phyloP scores from a whole-genome alignment of 92 coral and sea anemone genomes.

The Actinernus sp. region DNA sequence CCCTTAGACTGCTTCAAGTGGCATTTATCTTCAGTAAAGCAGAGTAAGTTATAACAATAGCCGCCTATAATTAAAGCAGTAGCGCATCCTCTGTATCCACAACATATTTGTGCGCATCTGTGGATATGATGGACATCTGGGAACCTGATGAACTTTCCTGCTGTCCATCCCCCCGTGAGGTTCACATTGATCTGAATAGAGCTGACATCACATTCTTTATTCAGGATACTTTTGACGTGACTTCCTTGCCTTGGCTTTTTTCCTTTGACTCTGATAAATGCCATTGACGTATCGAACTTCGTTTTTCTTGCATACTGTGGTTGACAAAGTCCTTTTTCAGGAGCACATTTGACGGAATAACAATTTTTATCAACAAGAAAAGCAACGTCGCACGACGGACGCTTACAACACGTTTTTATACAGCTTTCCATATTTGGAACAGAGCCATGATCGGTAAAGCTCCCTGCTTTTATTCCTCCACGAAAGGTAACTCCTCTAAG shows the following conservation, averaged over 20 bases:
- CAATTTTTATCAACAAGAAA: slow-evolving; percentile 74
- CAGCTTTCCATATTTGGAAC: slow-evolving; percentile 62
- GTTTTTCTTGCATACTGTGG: slow-evolving; percentile 43
- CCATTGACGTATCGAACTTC: slow-evolving; percentile 61
- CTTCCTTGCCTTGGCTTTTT: slow-evolving; percentile 1
- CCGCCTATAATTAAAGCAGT: slow-evolving; percentile 72
- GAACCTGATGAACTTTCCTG: slow-evolving; percentile 88
- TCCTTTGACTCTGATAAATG: slow-evolving; percentile 30
- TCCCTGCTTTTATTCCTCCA: slow-evolving; percentile 71
- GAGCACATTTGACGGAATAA: slow-evolving; percentile 70
- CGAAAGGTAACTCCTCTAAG: slow-evolving; percentile 27
- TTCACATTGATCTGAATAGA: slow-evolving; percentile 73
- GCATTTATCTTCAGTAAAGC: slow-evolving; percentile 77
- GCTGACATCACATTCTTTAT: slow-evolving; percentile 64
- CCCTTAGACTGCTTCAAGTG: slow-evolving; percentile 48
- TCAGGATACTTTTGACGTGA: slow-evolving; percentile 32
- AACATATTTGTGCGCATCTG: slow-evolving; percentile 78
- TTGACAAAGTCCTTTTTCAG: slow-evolving; percentile 51
- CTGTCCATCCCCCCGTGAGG: slow-evolving; percentile 85
- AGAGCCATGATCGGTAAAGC: slow-evolving; percentile 64
- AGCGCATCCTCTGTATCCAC: slow-evolving; percentile 75
- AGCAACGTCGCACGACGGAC: slow-evolving; percentile 69
- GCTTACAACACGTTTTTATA: slow-evolving; percentile 64
- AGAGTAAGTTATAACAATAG: slow-evolving; percentile 81
- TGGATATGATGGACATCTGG: slow-evolving; percentile 58